phyloP scores from a whole-genome alignment of 2,888 invertebrate species.

The Lysandra coridon region DNA sequence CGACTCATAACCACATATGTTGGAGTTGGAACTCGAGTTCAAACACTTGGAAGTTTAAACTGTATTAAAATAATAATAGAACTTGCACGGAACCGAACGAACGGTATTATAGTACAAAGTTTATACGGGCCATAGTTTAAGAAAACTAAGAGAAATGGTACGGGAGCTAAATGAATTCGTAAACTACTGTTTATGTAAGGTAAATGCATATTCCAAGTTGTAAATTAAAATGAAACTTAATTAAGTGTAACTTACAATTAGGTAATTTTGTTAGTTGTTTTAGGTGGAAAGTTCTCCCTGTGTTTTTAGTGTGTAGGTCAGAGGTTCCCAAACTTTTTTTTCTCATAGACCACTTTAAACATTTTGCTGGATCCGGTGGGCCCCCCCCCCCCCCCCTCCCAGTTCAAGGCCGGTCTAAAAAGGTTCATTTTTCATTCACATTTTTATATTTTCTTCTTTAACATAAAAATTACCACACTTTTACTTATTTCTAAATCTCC shows the following conservation, averaged over 20 bases:
- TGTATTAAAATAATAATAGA: constrained; percentile 12
- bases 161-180: constrained; percentile 10
- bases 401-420: no score
- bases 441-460: no score
- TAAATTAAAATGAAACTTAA: not conserved
- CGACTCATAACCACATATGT: constrained; percentile 11
- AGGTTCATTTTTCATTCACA: no score
- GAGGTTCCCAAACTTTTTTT: no score
- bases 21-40: constrained; percentile 5
- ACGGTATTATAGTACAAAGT: not conserved
- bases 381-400: no score
- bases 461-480: no score
- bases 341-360: no score
- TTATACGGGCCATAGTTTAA: constrained; percentile 9
- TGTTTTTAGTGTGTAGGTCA: not conserved
- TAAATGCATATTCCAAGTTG: not conserved
- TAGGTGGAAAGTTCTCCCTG: not conserved
- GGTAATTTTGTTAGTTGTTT: not conserved
- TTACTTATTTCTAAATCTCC: no score
- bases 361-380: no score
- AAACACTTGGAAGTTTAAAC: constrained; percentile 19
- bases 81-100: not conserved
- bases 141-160: constrained; percentile 12
- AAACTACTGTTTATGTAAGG: not conserved
- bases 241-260: not conserved